phyloP scores from a whole-genome alignment of 2,113 vertebrate species.

The Proterorhinus semilunaris region DNA sequence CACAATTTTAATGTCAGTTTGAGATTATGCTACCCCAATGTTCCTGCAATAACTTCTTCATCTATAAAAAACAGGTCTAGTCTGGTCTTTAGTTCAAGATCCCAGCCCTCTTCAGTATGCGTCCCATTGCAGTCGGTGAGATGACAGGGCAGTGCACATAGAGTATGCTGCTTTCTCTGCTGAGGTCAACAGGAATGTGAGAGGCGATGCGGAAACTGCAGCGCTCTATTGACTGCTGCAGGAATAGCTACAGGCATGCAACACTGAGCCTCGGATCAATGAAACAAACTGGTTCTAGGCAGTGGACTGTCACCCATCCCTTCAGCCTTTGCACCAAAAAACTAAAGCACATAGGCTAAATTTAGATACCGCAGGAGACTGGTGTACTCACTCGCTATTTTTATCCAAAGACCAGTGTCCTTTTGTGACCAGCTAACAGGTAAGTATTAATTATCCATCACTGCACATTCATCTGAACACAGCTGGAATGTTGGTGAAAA shows the following conservation, averaged over 20 bases:
- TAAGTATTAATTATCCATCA: slow-evolving; percentile 2
- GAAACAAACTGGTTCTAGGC: slow-evolving; percentile 55
- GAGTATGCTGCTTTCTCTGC: slow-evolving; percentile 36
- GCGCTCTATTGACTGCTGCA: slow-evolving; percentile 67
- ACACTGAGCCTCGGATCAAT: slow-evolving; percentile 65
- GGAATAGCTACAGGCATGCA: slow-evolving; percentile 67
- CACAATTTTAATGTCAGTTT: background rate
- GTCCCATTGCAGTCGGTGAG: slow-evolving; percentile 21
- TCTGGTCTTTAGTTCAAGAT: slow-evolving; percentile 2
- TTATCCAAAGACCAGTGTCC: background rate
- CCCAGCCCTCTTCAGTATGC: slow-evolving; percentile 11
- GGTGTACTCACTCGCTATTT: background rate
- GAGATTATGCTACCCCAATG: background rate
- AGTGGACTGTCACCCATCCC: slow-evolving; percentile 45
- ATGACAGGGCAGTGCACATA: slow-evolving; percentile 54
- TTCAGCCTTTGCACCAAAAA: slow-evolving; percentile 42
- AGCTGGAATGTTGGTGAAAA: background rate
- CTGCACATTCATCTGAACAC: background rate
- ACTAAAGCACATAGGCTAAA: slow-evolving; percentile 3
- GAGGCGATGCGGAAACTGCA: slow-evolving; percentile 59
- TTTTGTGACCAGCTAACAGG: background rate
- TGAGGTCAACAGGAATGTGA: slow-evolving; percentile 68
- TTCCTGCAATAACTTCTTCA: background rate
- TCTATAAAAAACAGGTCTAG: background rate
- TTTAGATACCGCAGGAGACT: slow-evolving; percentile 11